These are phyloP conservation scores for Congeria kusceri DNA, from an alignment of 2,888 invertebrate genomes.

Conservation along the genomic window DNA sequence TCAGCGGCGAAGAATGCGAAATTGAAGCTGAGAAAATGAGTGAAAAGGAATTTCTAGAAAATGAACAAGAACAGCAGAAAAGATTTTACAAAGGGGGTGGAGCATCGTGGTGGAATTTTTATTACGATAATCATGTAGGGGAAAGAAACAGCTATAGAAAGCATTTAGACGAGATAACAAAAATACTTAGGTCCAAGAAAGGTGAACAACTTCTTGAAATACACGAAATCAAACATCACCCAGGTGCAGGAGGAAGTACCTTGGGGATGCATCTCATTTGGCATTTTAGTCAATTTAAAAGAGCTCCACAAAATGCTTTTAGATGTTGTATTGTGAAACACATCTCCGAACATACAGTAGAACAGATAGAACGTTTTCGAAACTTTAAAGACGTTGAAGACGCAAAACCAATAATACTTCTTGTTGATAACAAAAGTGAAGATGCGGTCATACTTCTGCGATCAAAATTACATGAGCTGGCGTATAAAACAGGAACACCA, in stretches of 20 bases:
- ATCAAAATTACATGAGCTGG: constrained; percentile 22
- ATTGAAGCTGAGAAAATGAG: constrained; percentile 31
- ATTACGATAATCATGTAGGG: constrained; percentile 27
- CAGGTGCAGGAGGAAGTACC: constrained; percentile 48
- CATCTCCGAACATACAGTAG: constrained; percentile 37
- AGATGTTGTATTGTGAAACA: constrained; percentile 39
- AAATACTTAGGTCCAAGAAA: not conserved
- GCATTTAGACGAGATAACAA: constrained; percentile 5
- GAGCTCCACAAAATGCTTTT: constrained; percentile 8
- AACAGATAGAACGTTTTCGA: constrained; percentile 36
- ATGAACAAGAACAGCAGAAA: constrained; percentile 11
- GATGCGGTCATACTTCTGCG: constrained; percentile 18
- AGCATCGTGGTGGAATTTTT: constrained; percentile 45
- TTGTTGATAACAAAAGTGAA: constrained; percentile 40
- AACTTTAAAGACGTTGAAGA: constrained; percentile 21
- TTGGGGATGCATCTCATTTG: constrained; percentile 36
- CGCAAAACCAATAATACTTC: constrained; percentile 29
- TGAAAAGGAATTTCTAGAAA: constrained; percentile 10
- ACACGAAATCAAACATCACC: constrained; percentile 31
- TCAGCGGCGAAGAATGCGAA: constrained; percentile 42
- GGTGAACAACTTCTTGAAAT: constrained; percentile 20
- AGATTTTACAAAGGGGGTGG: constrained; percentile 38
- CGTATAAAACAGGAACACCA: constrained; percentile 34
- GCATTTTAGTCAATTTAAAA: constrained; percentile 39
- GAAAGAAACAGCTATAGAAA: constrained; percentile 18